Percentiles rank a stretch among this genome's conserved stretches.
Conservation (phyloP, 2,888 invertebrate genomes). For the Tetragonisca angustula region DNA sequence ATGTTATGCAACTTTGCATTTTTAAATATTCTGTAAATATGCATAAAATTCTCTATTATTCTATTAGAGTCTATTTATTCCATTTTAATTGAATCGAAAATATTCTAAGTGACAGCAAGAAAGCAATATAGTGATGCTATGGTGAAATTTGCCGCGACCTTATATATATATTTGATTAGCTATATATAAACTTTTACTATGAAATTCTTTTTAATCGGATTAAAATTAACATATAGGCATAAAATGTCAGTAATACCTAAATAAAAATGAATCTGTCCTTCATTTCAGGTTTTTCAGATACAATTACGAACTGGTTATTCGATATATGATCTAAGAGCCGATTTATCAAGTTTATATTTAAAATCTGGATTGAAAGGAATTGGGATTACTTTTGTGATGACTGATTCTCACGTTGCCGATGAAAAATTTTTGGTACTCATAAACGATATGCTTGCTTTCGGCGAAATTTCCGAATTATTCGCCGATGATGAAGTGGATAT, state of each 20-base stretch:
- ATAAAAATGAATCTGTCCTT: too few species aligned
- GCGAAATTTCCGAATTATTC: conserved; percentile 96
- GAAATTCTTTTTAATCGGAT: neutral
- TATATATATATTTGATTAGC: neutral
- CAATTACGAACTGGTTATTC: conserved; percentile 95
- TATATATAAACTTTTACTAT: too few species aligned
- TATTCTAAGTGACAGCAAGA: neutral
- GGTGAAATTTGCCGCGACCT: neutral
- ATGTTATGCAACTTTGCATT: too few species aligned
- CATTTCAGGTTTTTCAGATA: conserved; percentile 91
- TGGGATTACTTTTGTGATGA: conserved; percentile 95
- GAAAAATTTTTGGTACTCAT: conserved; percentile 96
- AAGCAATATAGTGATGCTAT: neutral
- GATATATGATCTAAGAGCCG: conserved; percentile 91
- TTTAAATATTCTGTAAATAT: too few species aligned
- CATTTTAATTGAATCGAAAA: neutral
- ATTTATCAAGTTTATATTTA: conserved; percentile 90
- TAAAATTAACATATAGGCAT: neutral
- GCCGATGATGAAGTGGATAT: conserved; percentile 96
- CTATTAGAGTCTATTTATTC: too few species aligned
- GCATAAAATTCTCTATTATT: too few species aligned
- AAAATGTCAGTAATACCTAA: neutral
- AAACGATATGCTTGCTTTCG: conserved; percentile 96
- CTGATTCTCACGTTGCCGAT: conserved; percentile 96
- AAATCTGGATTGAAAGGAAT: conserved; percentile 95